Base-by-base conservation (phyloP, 2,113 vertebrate genomes). In the Catharus minimus region DNA sequence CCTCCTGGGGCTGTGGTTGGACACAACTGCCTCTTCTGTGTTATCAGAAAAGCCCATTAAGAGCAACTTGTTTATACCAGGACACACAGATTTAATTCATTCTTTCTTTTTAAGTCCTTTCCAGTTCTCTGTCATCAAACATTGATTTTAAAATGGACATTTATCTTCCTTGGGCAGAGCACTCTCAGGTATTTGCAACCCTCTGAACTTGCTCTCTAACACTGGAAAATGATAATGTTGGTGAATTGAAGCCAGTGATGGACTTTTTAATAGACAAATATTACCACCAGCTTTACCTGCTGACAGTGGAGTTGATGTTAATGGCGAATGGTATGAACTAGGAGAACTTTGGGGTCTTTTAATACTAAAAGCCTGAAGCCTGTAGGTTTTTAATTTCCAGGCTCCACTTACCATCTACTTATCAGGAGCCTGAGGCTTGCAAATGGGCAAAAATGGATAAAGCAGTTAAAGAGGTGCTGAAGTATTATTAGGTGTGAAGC, bases 391-490 rank as follows among this genome's bases (percentile, higher is more conserved):
- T 92, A 67, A 95, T 91, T 90, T 95, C 75, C 68, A 61, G 46
- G 49, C 33, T 84, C 82, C 86, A 82, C 80, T 92, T 89, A 88
- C 75, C 60, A 74, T 74, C 75, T 86, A 91, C 71, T 87, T 91
- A 2, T 72, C 0, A 0, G 20, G 66, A 75, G 53, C 82, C 76
- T 68, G 73, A 91, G 76, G 86, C 80, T 88, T 84, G 26, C 18
- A 93, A 86, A 68, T 72, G 56, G 61, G 56, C 68, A 90, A 90
- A 86, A 96, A 78, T 44, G 68, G 88, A 90, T 75, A 81, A 94
- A 95, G 53, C 33, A 64, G 82, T 83, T 74, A 86, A 94, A 95
- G 39, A 91, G 76, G 73, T 68, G 88, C 32, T 60, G 73, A 90
- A 80, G 50, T 65, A 80, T 72, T 56, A 82, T 74, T 74, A 81